phyloP scores from a whole-genome alignment of 2,797 vertebrate genomes.

The Tapirus indicus region DNA sequence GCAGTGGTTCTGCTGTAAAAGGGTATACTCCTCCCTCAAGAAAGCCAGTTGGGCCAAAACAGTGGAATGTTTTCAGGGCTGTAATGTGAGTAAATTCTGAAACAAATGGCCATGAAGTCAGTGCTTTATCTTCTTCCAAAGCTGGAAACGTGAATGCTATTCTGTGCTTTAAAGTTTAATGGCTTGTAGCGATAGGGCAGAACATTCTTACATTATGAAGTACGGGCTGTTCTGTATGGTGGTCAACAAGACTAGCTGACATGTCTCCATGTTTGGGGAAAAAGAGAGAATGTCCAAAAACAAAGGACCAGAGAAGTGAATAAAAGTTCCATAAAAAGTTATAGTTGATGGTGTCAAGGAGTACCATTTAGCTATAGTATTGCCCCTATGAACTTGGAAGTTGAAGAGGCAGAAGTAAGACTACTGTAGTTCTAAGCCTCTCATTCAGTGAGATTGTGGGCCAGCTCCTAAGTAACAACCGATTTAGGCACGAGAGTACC shows the following conservation, averaged over 20 bases:
- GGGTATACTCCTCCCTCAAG: background rate
- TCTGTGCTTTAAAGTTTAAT: conserved; percentile 62
- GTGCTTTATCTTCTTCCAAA: conserved; percentile 66
- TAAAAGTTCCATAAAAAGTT: background rate
- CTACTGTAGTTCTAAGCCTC: background rate
- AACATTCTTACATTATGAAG: conserved; percentile 21
- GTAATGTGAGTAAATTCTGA: conserved; percentile 68
- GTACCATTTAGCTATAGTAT: background rate
- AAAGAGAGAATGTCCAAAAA: background rate
- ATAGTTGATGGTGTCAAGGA: background rate
- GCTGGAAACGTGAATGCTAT: conserved; percentile 43
- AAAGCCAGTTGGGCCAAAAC: conserved; percentile 31
- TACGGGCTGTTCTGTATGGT: background rate
- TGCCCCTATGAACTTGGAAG: background rate
- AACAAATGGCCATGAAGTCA: conserved; percentile 47
- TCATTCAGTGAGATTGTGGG: background rate
- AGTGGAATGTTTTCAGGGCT: conserved; percentile 63
- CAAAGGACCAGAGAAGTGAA: background rate
- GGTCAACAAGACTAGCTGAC: background rate
- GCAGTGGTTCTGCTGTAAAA: conserved; percentile 1
- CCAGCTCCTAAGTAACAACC: background rate
- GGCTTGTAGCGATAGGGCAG: conserved; percentile 28
- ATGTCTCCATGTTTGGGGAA: background rate
- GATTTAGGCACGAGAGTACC: background rate
- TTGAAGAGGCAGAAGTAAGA: background rate